Evolutionary conservation across 2,113 vertebrate genomes (phyloP), one percentile per base, ranked within the genome.

Genomic region (Microtus ochrogaster): DNA sequence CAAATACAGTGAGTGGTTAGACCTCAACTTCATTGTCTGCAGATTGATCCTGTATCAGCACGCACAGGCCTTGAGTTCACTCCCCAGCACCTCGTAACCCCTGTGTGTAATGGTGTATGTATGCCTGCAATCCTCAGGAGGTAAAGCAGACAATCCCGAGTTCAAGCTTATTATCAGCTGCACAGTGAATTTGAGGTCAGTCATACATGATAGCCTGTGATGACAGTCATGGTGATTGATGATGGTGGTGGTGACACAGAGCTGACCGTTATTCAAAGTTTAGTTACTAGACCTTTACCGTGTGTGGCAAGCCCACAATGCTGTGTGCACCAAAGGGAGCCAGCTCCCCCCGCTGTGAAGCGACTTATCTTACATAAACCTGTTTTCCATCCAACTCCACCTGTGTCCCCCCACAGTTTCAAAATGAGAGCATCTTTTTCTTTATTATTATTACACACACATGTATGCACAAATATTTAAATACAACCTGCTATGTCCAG

Each of bases 241-340:
- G 28, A 11, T 78, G 9, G 17, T 12, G 17, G 16, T 81, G 49
- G 16, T 21, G 14, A 47, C 5, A 14, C 21, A 68, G 28, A 74
- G 28, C 63, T 94, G 19, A 63, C 33, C 47, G 77, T 90, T 90
- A 79, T 79, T 77, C 77, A 61, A 84, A 95, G 77, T 76, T 81
- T 84, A 72, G 22, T 66, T 49, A 21, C 58, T 70, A 72, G 36
- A 77, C 33, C 16, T 5, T 44, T 70, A 47, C 39, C 78, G 47
- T 47, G 11, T 66, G 19, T 92, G 86, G 77, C 61, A 94, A 39
- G 30, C 30, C 44, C 66, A 49, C 28, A 1, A 21, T 41, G 61
- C 65, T 24, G 0, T 66, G 33, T 49, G 66, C 21, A 41, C 58
- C 36, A 30, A 61, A 72, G 82, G 52, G 65, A 91, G 82, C 33